Evolutionary conservation across 1,140 invertebrate genomes (phyloP).

Genomic region (Cydia fagiglandana): DNA sequence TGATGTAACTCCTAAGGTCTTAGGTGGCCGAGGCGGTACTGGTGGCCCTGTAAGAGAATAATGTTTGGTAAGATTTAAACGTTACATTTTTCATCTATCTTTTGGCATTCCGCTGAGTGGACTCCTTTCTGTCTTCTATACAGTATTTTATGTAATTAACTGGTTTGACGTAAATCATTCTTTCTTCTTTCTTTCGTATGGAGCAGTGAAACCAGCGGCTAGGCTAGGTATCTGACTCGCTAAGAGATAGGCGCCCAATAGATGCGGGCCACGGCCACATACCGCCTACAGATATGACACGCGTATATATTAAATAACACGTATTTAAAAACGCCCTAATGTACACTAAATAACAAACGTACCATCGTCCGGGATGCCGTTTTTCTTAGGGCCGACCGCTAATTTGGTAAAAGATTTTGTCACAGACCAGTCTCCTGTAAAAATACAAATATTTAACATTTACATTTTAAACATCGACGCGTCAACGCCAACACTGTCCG

Average conservation of each 20-base stretch:
- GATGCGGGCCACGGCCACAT: too few relatives aligned
- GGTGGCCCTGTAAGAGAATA: conserved; percentile 60
- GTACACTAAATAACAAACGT: conserved; percentile 9
- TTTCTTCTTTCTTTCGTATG: too few relatives aligned
- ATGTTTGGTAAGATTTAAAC: conserved; percentile 2
- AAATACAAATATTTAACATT: conserved; percentile 33
- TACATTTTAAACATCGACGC: neutral
- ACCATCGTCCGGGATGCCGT: conserved; percentile 52
- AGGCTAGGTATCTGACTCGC: too few relatives aligned
- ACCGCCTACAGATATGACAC: too few relatives aligned
- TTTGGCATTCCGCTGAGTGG: too few relatives aligned
- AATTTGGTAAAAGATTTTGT: conserved; percentile 60
- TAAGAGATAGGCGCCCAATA: too few relatives aligned
- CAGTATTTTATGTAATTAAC: too few relatives aligned
- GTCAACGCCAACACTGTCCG: neutral
- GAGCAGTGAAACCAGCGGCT: too few relatives aligned
- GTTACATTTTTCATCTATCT: neutral
- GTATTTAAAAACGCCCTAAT: neutral
- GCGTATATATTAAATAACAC: neutral
- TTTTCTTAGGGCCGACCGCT: conserved; percentile 42
- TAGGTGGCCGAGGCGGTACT: conserved; percentile 87
- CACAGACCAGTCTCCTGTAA: conserved; percentile 55
- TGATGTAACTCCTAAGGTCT: conserved; percentile 77
- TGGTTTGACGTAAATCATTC: too few relatives aligned
- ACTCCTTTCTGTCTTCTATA: too few relatives aligned